Percentiles rank a stretch among this genome's conserved stretches.
These are phyloP conservation scores for Trachythela sp. DNA, from an alignment of 64 coral and sea anemone genomes.

Conservation along the genomic window DNA sequence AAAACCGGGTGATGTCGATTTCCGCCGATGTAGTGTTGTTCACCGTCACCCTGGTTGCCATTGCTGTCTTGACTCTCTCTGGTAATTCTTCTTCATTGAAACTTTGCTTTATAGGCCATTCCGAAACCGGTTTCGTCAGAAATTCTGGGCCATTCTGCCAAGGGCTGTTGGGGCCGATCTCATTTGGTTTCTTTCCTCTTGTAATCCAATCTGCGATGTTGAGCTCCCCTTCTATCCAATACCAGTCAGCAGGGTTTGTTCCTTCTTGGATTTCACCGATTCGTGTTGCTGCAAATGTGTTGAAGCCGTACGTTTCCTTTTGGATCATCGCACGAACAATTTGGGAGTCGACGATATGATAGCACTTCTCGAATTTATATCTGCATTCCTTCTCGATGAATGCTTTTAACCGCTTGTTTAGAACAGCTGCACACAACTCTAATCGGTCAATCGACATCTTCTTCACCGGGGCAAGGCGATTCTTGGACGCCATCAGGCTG, in stretches of 20 bases:
- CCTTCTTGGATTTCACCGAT: neutral
- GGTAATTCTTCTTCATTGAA: neutral
- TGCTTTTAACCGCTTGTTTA: neutral
- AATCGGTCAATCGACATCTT: neutral
- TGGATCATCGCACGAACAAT: neutral
- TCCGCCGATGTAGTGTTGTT: neutral
- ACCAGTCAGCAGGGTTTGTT: neutral
- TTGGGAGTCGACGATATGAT: neutral
- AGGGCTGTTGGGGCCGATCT: neutral
- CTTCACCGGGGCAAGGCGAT: neutral
- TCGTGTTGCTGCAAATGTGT: neutral
- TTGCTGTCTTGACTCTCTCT: neutral
- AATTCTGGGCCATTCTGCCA: neutral
- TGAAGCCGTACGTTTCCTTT: neutral
- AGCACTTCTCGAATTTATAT: neutral
- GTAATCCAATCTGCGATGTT: slow-evolving; percentile 2
- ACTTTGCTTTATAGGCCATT: neutral
- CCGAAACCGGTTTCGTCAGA: neutral
- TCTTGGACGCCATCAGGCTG: neutral
- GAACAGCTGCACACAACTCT: neutral
- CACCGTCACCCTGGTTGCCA: neutral
- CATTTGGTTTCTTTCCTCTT: neutral
- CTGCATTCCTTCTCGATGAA: neutral
- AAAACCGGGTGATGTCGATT: slow-evolving; percentile 18
- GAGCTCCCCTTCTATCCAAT: neutral